A percentile compares a stretch with the other conserved stretches of the same genome.
These are phyloP conservation scores for Cerastis rubricosa DNA, from an alignment of 2,888 invertebrate species.

Conservation along the genomic window DNA sequence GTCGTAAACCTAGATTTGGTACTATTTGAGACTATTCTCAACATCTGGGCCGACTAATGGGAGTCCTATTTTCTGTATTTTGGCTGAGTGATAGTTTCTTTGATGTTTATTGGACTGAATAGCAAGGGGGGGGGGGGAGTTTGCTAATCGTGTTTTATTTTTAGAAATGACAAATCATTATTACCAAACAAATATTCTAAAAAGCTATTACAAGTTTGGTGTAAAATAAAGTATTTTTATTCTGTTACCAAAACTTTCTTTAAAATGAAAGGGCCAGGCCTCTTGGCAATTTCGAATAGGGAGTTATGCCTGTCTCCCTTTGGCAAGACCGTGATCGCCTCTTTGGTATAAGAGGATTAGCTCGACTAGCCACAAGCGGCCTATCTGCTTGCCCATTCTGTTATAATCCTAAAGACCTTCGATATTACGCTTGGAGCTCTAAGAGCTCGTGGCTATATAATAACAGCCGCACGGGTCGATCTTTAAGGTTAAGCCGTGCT, in stretches of 20 bases:
- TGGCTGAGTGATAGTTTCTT: conserved; percentile 42
- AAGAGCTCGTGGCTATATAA: too few relatives aligned
- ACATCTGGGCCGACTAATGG: conserved; percentile 51
- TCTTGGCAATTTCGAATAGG: not conserved
- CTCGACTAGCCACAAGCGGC: not conserved
- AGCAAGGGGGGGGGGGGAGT: not conserved
- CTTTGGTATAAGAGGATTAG: conserved; percentile 20
- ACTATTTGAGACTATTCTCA: conserved; percentile 50
- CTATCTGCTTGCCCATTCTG: conserved; percentile 7
- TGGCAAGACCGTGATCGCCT: not conserved
- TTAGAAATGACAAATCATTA: not conserved
- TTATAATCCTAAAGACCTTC: not conserved
- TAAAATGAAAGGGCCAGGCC: not conserved
- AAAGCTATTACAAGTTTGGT: not conserved
- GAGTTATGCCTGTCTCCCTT: not conserved
- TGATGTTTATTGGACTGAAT: conserved; percentile 24
- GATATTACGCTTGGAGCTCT: too few relatives aligned
- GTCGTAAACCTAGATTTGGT: conserved; percentile 59
- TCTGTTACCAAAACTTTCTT: too few relatives aligned
- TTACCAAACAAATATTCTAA: not conserved
- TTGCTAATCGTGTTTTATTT: not conserved
- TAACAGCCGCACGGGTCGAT: too few relatives aligned
- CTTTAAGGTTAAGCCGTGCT: too few relatives aligned
- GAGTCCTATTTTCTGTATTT: conserved; percentile 34
- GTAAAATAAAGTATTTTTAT: not conserved